phyloP scores from a whole-genome alignment of 1,140 invertebrate species.

The Zeugodacus cucurbitae region DNA sequence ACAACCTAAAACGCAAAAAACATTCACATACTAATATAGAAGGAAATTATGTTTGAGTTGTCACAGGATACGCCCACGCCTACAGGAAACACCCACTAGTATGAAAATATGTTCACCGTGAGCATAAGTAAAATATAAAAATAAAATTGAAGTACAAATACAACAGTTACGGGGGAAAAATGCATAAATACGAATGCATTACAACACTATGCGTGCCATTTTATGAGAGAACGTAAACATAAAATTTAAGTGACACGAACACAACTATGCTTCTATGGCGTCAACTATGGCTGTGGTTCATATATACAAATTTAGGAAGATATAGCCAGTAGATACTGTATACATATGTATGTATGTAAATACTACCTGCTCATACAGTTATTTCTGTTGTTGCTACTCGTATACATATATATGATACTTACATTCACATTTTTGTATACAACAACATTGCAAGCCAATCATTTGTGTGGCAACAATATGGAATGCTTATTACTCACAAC shows the following conservation, averaged over 20 bases:
- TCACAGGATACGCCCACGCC: neutral
- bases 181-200: neutral
- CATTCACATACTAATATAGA: neutral
- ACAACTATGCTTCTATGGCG: neutral
- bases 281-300: neutral
- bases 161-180: neutral
- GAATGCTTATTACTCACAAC: neutral
- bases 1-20: neutral
- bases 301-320: no score
- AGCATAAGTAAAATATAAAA: neutral
- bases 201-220: neutral
- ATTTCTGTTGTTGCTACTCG: no score
- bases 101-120: neutral
- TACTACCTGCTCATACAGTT: no score
- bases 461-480: neutral
- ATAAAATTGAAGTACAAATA: neutral
- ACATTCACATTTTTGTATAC: no score
- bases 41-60: neutral
- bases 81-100: neutral
- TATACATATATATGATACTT: no score
- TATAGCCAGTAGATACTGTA: no score
- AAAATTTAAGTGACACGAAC: neutral
- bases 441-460: neutral
- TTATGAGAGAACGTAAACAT: neutral
- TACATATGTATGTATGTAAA: no score